phyloP scores from a whole-genome alignment of 2,888 invertebrate species.

The Sarcophaga caerulescens region DNA sequence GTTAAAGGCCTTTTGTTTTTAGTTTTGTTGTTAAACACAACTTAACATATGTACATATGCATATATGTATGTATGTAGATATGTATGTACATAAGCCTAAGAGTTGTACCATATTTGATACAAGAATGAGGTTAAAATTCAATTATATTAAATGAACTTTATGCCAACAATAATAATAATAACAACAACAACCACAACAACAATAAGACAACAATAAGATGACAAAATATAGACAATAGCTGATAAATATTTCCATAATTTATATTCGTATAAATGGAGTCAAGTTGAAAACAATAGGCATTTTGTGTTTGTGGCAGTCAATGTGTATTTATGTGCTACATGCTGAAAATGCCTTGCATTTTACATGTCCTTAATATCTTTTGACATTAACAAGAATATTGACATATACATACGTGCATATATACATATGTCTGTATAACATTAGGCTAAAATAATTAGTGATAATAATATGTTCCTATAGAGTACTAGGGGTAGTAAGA shows the following conservation, averaged over 20 bases:
- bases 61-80: neutral
- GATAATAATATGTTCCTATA: no score
- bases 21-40: neutral
- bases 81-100: conserved; percentile 6
- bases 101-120: neutral
- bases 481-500: no score
- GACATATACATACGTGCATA: conserved; percentile 5
- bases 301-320: neutral
- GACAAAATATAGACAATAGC: conserved; percentile 34
- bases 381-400: conserved; percentile 57
- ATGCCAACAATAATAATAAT: conserved; percentile 3
- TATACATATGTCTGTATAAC: neutral
- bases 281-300: conserved; percentile 23
- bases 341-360: conserved; percentile 47
- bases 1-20: conserved; percentile 13
- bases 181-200: neutral
- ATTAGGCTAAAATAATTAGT: no score
- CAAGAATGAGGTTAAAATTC: conserved; percentile 58
- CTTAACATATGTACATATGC: neutral
- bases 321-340: neutral
- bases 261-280: conserved; percentile 1
- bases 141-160: conserved; percentile 59
- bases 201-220: neutral
- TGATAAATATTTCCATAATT: conserved; percentile 49
- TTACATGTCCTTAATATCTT: conserved; percentile 59